Percentiles rank a stretch among this genome's conserved stretches.
phyloP scores from a whole-genome alignment of 2,113 vertebrate species.

The Bubo bubo region DNA sequence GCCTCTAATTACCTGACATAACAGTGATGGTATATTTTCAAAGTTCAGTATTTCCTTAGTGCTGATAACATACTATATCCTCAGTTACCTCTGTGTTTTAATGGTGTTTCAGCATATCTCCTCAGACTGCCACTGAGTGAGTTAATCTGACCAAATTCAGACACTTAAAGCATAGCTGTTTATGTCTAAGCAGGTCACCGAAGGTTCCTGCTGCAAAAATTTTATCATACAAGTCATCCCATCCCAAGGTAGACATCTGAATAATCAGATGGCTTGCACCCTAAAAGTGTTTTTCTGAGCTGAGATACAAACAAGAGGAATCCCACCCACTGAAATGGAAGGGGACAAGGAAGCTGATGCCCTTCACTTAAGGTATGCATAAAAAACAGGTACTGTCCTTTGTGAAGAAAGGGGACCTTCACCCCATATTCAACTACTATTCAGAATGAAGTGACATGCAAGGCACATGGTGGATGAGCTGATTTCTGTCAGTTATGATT shows the following conservation, averaged over 20 bases:
- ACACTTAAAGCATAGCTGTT: background rate
- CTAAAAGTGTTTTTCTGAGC: background rate
- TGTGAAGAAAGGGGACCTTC: background rate
- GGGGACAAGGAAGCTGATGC: background rate
- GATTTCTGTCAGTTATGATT: background rate
- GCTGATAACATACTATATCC: background rate
- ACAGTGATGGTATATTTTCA: background rate
- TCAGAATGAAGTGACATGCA: background rate
- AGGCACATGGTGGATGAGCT: accelerated
- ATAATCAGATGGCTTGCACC: background rate
- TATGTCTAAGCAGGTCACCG: background rate
- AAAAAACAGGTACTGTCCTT: background rate
- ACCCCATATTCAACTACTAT: background rate
- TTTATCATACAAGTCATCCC: background rate
- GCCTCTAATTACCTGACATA: background rate
- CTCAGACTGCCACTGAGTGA: background rate
- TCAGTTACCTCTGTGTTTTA: background rate
- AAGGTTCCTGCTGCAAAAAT: background rate
- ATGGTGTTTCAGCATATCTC: background rate
- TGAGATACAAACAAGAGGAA: background rate
- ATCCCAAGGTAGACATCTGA: background rate
- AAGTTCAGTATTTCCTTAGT: background rate
- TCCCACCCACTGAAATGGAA: background rate
- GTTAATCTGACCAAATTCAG: background rate
- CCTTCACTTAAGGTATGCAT: background rate